Evolutionary conservation across 2,113 vertebrate species (phyloP), one percentile per base, ranked within the genome.

Genomic region (Synodontis membranacea): DNA sequence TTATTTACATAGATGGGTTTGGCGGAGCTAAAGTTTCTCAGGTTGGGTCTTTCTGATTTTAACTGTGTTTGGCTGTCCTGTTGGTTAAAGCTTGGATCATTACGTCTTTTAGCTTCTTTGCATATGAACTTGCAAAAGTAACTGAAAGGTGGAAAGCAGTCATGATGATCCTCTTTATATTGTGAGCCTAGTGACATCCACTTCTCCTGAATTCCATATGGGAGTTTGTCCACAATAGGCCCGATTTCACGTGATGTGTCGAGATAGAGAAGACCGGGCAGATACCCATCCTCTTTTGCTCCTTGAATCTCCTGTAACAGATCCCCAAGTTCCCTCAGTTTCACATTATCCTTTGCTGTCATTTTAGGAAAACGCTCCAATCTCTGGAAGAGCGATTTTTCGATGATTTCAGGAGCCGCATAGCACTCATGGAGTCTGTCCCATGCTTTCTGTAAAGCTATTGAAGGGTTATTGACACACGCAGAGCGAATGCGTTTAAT

Each of bases 271-370:
- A 62, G 58, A 11, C 58, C 58, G 4, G 28, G 28, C 10, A 82
- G 78, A 54, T 89, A 90, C 1, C 87, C 86, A 23, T 88, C 88
- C 23, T 88, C 86, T 34, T 90, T 88, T 0, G 86, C 80, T 0
- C 82, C 70, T 62, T 90, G 66, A 5, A 90, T 89, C n/a, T 90
- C 89, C 66, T 62, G 85, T 0, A 90, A 62, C 23, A 91, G 52
- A 83, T 92, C 90, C 0, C 76, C 62, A 0, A 86, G 68, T 66
- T 90, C 80, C 25, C 28, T 34, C 54, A 87, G 66, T 37, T 86
- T 91, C 5, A 44, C 3, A 19, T 80, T 28, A 4, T 87, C 84
- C 62, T 88, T 81, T 3, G 31, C 70, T 72, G 70, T 14, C n/a
- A 88, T 54, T 50, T 28, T 85, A 3, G 84, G 83, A 82, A 89